These are phyloP conservation scores for Pleuronectes platessa DNA, from an alignment of 2,113 vertebrate species.

Conservation along the genomic window DNA sequence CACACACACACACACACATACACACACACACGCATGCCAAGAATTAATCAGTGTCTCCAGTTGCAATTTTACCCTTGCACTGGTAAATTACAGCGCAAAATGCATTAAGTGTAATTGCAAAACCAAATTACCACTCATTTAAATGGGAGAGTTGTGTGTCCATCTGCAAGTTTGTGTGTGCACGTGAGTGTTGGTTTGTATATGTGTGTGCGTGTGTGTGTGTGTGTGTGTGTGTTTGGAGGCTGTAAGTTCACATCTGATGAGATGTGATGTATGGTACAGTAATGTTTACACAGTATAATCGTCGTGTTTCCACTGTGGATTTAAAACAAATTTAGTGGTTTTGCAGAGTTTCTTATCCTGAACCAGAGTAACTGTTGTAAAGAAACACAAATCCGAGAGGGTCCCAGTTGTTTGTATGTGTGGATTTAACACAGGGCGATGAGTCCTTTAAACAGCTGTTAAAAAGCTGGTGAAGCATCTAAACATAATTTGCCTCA, in stretches of 20 bases:
- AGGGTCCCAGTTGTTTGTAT: neutral
- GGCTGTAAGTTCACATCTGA: constrained; percentile 37
- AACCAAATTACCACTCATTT: constrained; percentile 45
- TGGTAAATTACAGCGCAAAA: constrained; percentile 46
- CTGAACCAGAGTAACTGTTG: constrained; percentile 13
- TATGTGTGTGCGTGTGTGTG: neutral
- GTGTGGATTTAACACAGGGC: neutral
- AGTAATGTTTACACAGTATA: constrained; percentile 50
- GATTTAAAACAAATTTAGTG: constrained; percentile 54
- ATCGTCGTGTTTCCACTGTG: constrained; percentile 50
- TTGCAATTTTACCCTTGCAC: constrained; percentile 31
- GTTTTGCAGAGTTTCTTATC: constrained; percentile 37
- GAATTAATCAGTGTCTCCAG: constrained; percentile 38
- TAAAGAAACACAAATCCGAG: neutral
- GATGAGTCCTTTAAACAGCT: neutral
- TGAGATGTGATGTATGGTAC: constrained; percentile 49
- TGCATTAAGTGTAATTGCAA: constrained; percentile 50
- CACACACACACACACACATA: constrained; percentile 1
- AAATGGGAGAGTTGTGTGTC: constrained; percentile 5
- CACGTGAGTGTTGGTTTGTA: neutral
- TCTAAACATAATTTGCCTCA: constrained; percentile 21
- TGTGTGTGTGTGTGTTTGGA: neutral
- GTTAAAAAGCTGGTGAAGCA: neutral
- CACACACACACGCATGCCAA: constrained; percentile 20
- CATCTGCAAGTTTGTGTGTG: neutral